These are phyloP conservation scores for Lingula anatina DNA, from an alignment of 2,888 invertebrate species.

Conservation along the genomic window DNA sequence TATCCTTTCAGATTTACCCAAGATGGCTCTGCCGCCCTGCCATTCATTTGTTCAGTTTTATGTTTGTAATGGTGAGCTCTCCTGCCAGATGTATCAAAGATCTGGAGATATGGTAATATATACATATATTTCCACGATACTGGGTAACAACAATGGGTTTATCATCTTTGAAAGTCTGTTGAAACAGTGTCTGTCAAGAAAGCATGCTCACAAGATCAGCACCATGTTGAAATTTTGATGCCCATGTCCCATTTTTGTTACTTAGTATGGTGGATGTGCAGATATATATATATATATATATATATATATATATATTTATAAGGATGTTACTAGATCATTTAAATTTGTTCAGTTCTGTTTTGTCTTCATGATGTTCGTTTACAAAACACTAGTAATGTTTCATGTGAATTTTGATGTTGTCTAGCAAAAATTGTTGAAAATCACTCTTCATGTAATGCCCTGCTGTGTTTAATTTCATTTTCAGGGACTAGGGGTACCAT, in stretches of 20 bases:
- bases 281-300: too few species aligned
- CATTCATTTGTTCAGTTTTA: constrained; percentile 94
- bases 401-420: neutral
- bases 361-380: neutral
- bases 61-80: constrained; percentile 71
- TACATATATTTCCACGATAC: too few species aligned
- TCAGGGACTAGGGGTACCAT: constrained; percentile 83
- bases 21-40: constrained; percentile 96
- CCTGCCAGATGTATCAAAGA: constrained; percentile 89
- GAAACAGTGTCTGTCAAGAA: neutral
- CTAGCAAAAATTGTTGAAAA: neutral
- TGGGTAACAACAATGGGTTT: too few species aligned
- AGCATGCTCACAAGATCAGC: too few species aligned
- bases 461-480: constrained; percentile 8
- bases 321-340: neutral
- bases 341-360: neutral
- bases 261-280: too few species aligned
- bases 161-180: too few species aligned
- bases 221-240: too few species aligned
- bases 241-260: too few species aligned
- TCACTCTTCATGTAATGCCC: neutral
- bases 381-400: neutral
- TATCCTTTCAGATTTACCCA: constrained; percentile 65
- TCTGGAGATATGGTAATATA: constrained; percentile 89
- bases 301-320: neutral